Percentiles rank a stretch among this genome's conserved stretches.
Conservation (phyloP, 1,140 invertebrate species). For the Babylonia areolata region DNA sequence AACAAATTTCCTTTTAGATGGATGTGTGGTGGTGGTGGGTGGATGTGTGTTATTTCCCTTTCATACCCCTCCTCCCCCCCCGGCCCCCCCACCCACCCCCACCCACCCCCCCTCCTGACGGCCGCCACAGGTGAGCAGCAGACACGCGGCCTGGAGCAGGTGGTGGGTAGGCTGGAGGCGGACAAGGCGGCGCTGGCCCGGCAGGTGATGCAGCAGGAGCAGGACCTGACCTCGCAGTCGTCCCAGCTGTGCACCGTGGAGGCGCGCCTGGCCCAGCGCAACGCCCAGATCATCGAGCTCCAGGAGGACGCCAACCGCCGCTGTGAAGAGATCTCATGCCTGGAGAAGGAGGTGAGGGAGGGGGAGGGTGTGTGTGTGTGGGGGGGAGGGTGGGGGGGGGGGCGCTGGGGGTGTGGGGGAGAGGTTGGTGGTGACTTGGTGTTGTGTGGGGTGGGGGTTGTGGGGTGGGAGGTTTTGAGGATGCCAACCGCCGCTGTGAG, state of each 20-base stretch:
- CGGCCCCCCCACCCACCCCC: no score
- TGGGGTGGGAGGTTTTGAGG: no score
- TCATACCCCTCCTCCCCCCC: no score
- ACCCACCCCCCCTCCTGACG: neutral
- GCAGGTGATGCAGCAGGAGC: slow-evolving; percentile 52
- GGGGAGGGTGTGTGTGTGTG: neutral
- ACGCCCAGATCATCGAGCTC: slow-evolving; percentile 66
- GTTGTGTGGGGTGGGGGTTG: neutral
- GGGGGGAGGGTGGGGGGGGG: neutral
- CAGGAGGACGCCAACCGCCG: slow-evolving; percentile 68
- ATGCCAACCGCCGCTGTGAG: neutral
- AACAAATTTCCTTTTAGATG: no score
- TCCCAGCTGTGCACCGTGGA: slow-evolving; percentile 59
- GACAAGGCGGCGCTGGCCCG: slow-evolving; percentile 54
- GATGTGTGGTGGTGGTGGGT: no score
- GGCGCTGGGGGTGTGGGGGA: neutral
- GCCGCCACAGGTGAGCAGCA: slow-evolving; percentile 53
- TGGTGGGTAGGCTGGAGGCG: slow-evolving; percentile 53
- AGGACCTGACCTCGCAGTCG: slow-evolving; percentile 60
- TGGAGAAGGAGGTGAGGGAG: slow-evolving; percentile 65
- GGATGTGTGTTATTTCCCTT: no score
- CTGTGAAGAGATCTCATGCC: slow-evolving; percentile 54
- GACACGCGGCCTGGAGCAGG: slow-evolving; percentile 60
- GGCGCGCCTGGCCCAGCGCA: slow-evolving; percentile 64
- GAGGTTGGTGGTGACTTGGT: neutral